These are phyloP conservation scores for Limenitis camilla DNA, from an alignment of 2,888 invertebrate genomes.

Conservation along the genomic window DNA sequence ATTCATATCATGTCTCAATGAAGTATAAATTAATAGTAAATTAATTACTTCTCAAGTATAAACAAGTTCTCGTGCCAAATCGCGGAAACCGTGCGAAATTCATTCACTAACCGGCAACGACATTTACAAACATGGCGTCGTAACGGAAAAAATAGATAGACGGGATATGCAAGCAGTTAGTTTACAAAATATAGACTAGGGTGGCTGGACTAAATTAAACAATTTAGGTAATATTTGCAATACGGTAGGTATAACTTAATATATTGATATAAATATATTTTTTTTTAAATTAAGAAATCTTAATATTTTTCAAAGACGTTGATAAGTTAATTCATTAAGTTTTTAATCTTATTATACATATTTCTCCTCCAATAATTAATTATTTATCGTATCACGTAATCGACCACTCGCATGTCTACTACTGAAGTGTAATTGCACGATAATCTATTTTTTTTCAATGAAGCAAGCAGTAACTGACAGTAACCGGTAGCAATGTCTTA, in stretches of 20 bases:
- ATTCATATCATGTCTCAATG: slow-evolving; percentile 1
- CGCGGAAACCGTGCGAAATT: slow-evolving; percentile 66
- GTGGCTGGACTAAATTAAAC: slow-evolving; percentile 47
- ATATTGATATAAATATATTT: too few species aligned
- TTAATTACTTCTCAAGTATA: slow-evolving; percentile 17
- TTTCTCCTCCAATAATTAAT: slow-evolving; percentile 25
- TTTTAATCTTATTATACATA: slow-evolving; percentile 1
- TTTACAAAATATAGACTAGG: slow-evolving; percentile 69
- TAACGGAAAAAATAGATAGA: slow-evolving; percentile 68
- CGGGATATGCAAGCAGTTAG: slow-evolving; percentile 59
- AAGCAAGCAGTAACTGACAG: slow-evolving; percentile 51
- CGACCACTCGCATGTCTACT: slow-evolving; percentile 31
- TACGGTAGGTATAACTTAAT: too few species aligned
- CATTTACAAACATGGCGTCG: slow-evolving; percentile 65
- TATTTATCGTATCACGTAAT: slow-evolving; percentile 32
- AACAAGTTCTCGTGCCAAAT: slow-evolving; percentile 42
- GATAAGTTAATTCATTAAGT: background rate
- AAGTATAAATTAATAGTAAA: background rate
- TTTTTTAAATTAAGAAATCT: too few species aligned
- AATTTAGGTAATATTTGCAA: slow-evolving; percentile 30
- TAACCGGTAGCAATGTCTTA: slow-evolving; percentile 61
- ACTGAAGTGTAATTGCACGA: slow-evolving; percentile 33
- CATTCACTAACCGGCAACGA: slow-evolving; percentile 58
- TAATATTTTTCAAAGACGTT: background rate
- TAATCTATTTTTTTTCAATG: slow-evolving; percentile 29